A percentile compares a stretch with the other conserved stretches of the same genome.
Conservation (phyloP, 1,140 invertebrate genomes). For the Condylostylus longicornis region DNA sequence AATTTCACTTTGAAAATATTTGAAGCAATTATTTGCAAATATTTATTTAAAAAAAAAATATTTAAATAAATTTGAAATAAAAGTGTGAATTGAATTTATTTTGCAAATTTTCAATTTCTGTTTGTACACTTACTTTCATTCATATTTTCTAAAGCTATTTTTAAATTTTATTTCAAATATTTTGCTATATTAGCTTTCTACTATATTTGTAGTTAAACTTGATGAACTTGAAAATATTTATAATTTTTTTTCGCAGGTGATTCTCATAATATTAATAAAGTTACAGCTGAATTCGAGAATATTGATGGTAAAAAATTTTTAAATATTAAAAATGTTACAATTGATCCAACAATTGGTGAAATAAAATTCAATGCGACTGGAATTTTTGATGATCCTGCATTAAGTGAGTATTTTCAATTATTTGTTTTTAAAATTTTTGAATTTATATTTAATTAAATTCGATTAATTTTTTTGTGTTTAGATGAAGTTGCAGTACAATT, state of each 20-base stretch:
- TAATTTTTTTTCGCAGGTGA: constrained; percentile 16
- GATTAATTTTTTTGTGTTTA: constrained; percentile 5
- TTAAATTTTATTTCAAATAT: too few species aligned
- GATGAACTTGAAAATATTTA: constrained; percentile 4
- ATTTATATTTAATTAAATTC: too few species aligned
- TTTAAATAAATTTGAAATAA: neutral
- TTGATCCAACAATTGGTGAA: constrained; percentile 23
- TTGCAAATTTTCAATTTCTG: too few species aligned
- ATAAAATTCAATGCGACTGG: constrained; percentile 25
- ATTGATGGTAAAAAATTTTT: constrained; percentile 25
- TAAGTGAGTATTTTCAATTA: too few species aligned
- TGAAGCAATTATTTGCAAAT: too few species aligned
- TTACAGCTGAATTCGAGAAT: constrained; percentile 19
- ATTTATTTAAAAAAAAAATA: too few species aligned
- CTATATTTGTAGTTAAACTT: too few species aligned
- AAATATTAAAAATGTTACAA: constrained; percentile 20
- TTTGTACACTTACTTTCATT: too few species aligned
- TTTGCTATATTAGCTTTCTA: too few species aligned
- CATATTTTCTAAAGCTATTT: too few species aligned
- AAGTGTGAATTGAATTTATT: too few species aligned
- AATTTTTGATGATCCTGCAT: constrained; percentile 25
- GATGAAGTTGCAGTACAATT: constrained; percentile 28
- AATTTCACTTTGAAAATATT: neutral
- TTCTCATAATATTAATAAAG: constrained; percentile 13
- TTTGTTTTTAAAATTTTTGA: too few species aligned